These are phyloP conservation scores for Neopipo cinnamomea DNA, from an alignment of 2,113 vertebrate genomes.

Conservation along the genomic window DNA sequence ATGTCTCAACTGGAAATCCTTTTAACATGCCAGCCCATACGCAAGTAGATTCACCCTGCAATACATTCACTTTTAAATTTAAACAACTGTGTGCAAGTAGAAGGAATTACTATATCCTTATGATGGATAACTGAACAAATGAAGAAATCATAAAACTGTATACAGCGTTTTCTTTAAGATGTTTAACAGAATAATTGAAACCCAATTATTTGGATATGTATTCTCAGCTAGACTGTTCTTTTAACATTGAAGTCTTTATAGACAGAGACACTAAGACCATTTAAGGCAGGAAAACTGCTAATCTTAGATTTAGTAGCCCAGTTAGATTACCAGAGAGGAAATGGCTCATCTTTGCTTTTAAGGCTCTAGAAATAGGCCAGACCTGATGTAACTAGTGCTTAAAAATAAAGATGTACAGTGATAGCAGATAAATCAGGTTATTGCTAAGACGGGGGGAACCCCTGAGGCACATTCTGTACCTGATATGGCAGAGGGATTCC, in stretches of 20 bases:
- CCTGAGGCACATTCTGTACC: background rate
- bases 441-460: background rate
- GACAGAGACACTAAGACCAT: background rate
- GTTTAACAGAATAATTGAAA: background rate
- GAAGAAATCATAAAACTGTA: background rate
- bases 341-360: constrained; percentile 7
- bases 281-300: constrained; percentile 26
- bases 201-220: background rate
- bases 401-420: constrained; percentile 22
- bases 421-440: background rate
- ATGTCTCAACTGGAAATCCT: constrained; percentile 36
- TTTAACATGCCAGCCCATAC: background rate
- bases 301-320: constrained; percentile 28
- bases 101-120: background rate
- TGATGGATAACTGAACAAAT: background rate
- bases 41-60: background rate
- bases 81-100: background rate
- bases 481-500: background rate
- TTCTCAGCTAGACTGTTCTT: background rate
- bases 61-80: background rate
- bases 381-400: constrained; percentile 9
- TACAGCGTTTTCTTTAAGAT: background rate
- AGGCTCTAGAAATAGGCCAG: constrained; percentile 33
- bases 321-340: constrained; percentile 39
- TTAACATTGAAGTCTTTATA: background rate